phyloP scores from a whole-genome alignment of 2,888 invertebrate genomes.

The Pollenia angustigena region DNA sequence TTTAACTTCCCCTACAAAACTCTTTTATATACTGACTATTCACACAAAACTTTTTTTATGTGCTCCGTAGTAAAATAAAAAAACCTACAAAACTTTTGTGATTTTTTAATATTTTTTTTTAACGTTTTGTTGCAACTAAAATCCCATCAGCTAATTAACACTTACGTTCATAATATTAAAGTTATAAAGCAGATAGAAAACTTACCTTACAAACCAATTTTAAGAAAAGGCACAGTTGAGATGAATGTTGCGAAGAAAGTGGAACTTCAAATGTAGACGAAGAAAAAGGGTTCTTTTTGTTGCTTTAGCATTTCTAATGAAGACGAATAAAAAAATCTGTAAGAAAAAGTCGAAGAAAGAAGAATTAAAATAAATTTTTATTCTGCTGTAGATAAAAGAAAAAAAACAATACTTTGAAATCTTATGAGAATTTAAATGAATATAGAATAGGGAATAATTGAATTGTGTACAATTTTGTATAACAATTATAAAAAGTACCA shows the following conservation, averaged over 20 bases:
- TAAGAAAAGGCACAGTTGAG: neutral
- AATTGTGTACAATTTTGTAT: neutral
- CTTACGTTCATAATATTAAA: slow-evolving; percentile 8
- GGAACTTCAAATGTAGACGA: neutral
- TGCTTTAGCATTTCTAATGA: slow-evolving; percentile 31
- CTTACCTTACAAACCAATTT: slow-evolving; percentile 48
- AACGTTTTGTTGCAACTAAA: slow-evolving; percentile 1
- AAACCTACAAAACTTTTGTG: neutral
- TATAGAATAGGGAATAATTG: slow-evolving; percentile 8
- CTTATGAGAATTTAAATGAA: slow-evolving; percentile 24
- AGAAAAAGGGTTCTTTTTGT: neutral
- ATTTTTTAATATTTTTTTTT: neutral
- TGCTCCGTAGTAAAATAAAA: slow-evolving; percentile 1
- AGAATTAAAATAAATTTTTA: slow-evolving; percentile 10
- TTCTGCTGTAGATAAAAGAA: neutral
- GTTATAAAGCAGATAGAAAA: neutral
- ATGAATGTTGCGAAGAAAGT: neutral
- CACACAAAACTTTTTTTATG: neutral
- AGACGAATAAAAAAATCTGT: slow-evolving; percentile 30
- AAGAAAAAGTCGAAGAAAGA: slow-evolving; percentile 35
- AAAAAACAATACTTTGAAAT: neutral
- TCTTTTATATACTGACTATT: neutral
- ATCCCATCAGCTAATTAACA: slow-evolving; percentile 30
- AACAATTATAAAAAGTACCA: no score
- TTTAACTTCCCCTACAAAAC: neutral